Evolutionary conservation across 2,797 vertebrate species (phyloP).

Genomic region (Falco cherrug): DNA sequence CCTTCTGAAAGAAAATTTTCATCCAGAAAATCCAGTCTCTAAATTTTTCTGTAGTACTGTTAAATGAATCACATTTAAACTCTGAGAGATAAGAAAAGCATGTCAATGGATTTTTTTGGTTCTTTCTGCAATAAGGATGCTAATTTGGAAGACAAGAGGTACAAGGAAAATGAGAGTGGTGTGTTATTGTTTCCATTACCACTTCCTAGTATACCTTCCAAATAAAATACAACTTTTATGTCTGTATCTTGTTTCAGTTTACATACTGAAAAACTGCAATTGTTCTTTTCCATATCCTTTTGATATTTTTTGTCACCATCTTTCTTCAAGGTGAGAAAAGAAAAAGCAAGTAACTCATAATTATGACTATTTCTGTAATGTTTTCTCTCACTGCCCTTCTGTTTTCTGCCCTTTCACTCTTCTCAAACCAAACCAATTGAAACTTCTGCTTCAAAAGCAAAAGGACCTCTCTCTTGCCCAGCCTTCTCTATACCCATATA

Average conservation of each 20-base stretch:
- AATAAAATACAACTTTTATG: background rate
- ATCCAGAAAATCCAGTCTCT: background rate
- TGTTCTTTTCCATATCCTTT: background rate
- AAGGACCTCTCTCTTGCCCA: background rate
- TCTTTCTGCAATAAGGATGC: background rate
- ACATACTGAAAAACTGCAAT: background rate
- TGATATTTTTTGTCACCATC: background rate
- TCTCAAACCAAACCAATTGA: background rate
- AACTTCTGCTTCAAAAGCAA: background rate
- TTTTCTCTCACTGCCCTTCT: background rate
- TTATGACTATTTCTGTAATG: background rate
- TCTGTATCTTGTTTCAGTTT: background rate
- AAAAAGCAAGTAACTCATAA: background rate
- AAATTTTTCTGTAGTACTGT: background rate
- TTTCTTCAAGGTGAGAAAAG: background rate
- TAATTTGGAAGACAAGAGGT: background rate
- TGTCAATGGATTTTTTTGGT: background rate
- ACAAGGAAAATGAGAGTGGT: background rate
- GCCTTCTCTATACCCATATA: background rate
- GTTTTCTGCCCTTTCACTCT: background rate
- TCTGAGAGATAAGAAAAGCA: background rate
- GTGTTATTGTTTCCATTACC: background rate
- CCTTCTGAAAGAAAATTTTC: background rate
- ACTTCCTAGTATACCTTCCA: background rate
- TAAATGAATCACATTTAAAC: background rate